Evolutionary conservation across 2,113 vertebrate genomes (phyloP).

Genomic region (Tamias sibiricus): DNA sequence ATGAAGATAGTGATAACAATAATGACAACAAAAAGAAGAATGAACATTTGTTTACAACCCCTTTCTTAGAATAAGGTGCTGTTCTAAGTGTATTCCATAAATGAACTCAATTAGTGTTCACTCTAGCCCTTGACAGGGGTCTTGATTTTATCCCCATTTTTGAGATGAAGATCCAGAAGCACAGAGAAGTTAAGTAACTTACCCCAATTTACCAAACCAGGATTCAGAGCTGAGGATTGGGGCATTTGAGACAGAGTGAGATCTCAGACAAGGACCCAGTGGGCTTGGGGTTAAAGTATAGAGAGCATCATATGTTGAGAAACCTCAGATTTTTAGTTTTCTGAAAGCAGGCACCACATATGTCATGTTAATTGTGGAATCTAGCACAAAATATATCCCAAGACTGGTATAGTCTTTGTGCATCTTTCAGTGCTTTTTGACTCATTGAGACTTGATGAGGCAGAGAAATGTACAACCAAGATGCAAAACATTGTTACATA

Average conservation of each 20-base stretch:
- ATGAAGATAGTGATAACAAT: not conserved
- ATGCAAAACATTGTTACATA: not conserved
- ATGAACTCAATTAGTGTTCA: not conserved
- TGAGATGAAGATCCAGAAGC: not conserved
- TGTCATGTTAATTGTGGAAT: not conserved
- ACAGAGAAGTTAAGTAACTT: slow-evolving; percentile 8
- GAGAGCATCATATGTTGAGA: not conserved
- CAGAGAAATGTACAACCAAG: not conserved
- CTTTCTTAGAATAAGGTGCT: not conserved
- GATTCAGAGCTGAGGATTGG: not conserved
- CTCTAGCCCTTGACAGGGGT: not conserved
- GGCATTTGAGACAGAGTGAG: not conserved
- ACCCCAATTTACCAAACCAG: not conserved
- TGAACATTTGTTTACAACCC: not conserved
- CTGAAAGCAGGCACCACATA: not conserved
- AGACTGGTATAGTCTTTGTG: not conserved
- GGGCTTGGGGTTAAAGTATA: not conserved
- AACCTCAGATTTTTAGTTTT: not conserved
- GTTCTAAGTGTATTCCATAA: not conserved
- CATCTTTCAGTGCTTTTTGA: not conserved
- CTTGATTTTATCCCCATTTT: not conserved
- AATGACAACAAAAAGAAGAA: not conserved
- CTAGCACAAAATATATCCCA: not conserved
- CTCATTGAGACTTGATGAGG: not conserved
- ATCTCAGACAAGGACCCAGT: not conserved